phyloP scores from a whole-genome alignment of 1,140 invertebrate species.

The Drosophila busckii region DNA sequence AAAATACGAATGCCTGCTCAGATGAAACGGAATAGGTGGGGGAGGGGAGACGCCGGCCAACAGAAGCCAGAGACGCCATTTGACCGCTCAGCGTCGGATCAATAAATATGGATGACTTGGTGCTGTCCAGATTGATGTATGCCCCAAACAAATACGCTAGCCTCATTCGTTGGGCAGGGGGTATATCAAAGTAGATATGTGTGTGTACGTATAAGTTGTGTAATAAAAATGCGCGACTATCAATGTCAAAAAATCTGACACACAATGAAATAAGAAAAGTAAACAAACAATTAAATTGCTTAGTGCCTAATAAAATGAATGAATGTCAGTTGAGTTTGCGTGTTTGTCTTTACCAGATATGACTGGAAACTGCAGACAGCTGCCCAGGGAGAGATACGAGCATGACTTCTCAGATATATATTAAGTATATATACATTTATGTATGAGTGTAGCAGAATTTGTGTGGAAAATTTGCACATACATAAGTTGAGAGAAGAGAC shows the following conservation, averaged over 20 bases:
- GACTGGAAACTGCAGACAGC: constrained; percentile 29
- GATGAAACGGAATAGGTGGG: constrained; percentile 8
- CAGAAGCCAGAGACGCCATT: constrained; percentile 45
- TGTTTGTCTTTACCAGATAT: constrained; percentile 29
- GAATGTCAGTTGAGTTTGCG: constrained; percentile 41
- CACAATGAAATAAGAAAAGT: constrained; percentile 69
- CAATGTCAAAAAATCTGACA: constrained; percentile 76
- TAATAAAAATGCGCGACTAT: constrained; percentile 76
- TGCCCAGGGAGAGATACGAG: constrained; percentile 22
- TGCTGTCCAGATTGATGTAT: constrained; percentile 67
- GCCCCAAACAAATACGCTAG: constrained; percentile 26
- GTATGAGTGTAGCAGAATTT: too few species aligned
- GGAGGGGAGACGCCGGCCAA: neutral
- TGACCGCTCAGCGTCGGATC: constrained; percentile 49
- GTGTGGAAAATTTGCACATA: too few species aligned
- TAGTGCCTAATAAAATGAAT: constrained; percentile 74
- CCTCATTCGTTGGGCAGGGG: neutral
- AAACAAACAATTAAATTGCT: constrained; percentile 78
- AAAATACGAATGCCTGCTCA: constrained; percentile 55
- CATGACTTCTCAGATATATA: constrained; percentile 5
- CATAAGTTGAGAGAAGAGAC: too few species aligned
- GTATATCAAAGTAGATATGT: neutral
- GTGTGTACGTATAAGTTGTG: constrained; percentile 36
- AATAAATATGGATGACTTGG: constrained; percentile 75
- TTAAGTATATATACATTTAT: too few species aligned